A percentile compares a stretch with the other conserved stretches of the same genome.
These are phyloP conservation scores for Bostrychus sinensis DNA, from an alignment of 2,113 vertebrate genomes.

Conservation along the genomic window DNA sequence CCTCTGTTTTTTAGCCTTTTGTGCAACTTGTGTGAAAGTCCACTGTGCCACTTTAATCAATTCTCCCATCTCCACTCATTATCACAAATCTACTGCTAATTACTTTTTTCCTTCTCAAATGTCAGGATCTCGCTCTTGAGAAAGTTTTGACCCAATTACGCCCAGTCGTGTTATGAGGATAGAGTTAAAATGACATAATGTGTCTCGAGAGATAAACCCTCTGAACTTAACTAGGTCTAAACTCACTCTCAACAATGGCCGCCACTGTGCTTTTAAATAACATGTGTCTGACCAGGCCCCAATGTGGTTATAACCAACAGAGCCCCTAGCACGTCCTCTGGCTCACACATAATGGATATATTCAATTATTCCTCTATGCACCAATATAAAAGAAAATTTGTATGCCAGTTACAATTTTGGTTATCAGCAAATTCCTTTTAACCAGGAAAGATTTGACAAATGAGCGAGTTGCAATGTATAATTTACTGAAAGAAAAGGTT, in stretches of 20 bases:
- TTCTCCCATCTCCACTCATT: no score
- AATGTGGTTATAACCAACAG: slow-evolving; percentile 13
- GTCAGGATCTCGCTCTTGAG: background rate
- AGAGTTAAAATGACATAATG: background rate
- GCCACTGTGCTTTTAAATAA: background rate
- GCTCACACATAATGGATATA: slow-evolving; percentile 1
- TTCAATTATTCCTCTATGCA: background rate
- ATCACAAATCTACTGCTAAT: no score
- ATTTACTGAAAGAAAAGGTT: no score
- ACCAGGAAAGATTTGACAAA: no score
- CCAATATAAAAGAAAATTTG: background rate
- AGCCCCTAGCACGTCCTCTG: slow-evolving; percentile 12
- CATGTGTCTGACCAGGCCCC: background rate
- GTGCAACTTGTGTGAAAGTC: no score
- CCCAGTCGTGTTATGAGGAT: background rate
- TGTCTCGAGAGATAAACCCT: background rate
- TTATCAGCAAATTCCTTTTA: background rate
- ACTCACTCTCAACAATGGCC: background rate
- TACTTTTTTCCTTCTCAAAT: background rate
- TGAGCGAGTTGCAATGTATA: no score
- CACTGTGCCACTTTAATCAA: no score
- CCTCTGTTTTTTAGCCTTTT: no score
- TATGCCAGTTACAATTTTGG: background rate
- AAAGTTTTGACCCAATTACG: background rate
- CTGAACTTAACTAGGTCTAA: background rate